Percentiles rank a stretch among this genome's conserved stretches.
These are phyloP conservation scores for Danio tinwini DNA, from an alignment of 2,797 vertebrate genomes.

Conservation along the genomic window DNA sequence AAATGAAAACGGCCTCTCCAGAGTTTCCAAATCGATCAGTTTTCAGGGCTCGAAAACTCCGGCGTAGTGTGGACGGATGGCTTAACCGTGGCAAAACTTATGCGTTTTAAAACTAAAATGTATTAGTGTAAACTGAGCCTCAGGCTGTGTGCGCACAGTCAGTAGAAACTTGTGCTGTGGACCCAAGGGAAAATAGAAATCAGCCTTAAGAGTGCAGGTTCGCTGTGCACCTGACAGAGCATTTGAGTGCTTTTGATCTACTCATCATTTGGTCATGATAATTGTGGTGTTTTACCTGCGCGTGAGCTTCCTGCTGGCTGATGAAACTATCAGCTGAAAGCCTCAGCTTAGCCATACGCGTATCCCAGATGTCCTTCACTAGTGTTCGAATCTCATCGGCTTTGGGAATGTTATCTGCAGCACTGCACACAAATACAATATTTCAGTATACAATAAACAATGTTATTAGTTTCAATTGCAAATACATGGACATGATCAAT, in stretches of 20 bases:
- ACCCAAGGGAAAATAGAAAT: too few species aligned
- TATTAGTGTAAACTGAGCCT: too few species aligned
- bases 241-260: not conserved
- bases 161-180: too few species aligned
- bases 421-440: conserved; percentile 71
- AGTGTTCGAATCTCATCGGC: conserved; percentile 95
- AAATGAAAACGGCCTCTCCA: too few species aligned
- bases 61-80: too few species aligned
- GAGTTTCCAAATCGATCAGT: too few species aligned
- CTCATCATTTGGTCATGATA: not conserved
- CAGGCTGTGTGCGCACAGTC: too few species aligned
- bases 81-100: too few species aligned
- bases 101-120: too few species aligned
- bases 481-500: too few species aligned
- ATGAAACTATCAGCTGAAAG: conserved; percentile 96
- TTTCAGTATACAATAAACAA: not conserved
- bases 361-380: conserved; percentile 98
- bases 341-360: conserved; percentile 92
- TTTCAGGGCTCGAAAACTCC: too few species aligned
- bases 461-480: not conserved
- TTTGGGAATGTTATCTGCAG: conserved; percentile 94
- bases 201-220: not conserved
- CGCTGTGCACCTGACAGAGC: not conserved
- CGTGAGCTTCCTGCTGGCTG: conserved; percentile 90
- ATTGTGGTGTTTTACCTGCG: conserved; percentile 80